Base-by-base conservation (phyloP, 2,113 vertebrate genomes). In the Macroglossus sobrinus region DNA sequence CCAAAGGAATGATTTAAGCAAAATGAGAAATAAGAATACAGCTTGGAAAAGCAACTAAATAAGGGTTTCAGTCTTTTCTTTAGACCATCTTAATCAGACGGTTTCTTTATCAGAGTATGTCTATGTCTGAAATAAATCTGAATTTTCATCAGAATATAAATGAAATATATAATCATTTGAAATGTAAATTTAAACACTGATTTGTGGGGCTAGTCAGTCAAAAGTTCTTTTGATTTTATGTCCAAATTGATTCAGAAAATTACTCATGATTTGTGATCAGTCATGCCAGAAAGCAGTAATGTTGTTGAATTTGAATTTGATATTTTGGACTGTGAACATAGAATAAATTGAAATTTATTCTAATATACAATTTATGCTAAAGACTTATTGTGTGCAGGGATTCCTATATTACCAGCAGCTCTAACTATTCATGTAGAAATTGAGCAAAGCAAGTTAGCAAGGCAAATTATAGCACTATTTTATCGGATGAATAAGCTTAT, bases 231-330 rank as follows among this genome's bases (percentile, higher is more conserved):
- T 92, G 89, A 90, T 50, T 47, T 81, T 84, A 95, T 97, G 82
- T 74, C 75, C 88, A 95, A 95, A 95, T 78, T 96, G 76, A 97
- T 97, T 96, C 14, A 22, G 72, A 95, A 91, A 91, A 92, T 97
- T 97, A 97, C 91, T 81, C 92, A 71, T 89, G 59, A 98, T 98
- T 97, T 98, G 40, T 78, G 72, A 95, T 91, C 47, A 95, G 33
- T 95, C 81, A 92, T 85, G 53, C 93, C 95, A 72, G 91, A 97
- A 96, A 91, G 4, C 9, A 95, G 38, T 92, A 97, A 96, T 85
- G n/a, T 92, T 89, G 68, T 64, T 94, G 38, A 88, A 96, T 47
- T 64, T 95, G 66, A 97, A 95, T 82, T 81, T 96, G 69, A 90
- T 97, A 71, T 95, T 95, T 97, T 97, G 26, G 78, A 76, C 55